Evolutionary conservation across 2,888 invertebrate genomes (phyloP).

Genomic region (Dexiosoma caninum): DNA sequence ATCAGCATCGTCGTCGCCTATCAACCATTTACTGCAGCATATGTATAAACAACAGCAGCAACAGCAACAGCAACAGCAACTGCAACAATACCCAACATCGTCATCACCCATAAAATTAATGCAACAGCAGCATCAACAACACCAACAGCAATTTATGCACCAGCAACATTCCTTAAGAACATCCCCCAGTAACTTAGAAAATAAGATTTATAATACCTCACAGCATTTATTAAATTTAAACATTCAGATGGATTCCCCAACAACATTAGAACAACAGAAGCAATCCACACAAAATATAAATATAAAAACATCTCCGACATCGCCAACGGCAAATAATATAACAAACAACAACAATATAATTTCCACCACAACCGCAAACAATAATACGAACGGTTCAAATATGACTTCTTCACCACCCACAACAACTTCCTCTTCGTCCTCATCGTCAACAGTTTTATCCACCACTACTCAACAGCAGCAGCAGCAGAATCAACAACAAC

Average conservation of each 20-base stretch:
- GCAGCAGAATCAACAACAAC: slow-evolving; percentile 68
- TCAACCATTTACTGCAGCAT: slow-evolving; percentile 48
- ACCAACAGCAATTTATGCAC: slow-evolving; percentile 61
- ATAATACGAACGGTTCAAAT: slow-evolving; percentile 61
- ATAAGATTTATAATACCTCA: slow-evolving; percentile 65
- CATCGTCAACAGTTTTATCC: slow-evolving; percentile 46
- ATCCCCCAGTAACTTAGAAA: slow-evolving; percentile 63
- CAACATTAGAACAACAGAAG: slow-evolving; percentile 63
- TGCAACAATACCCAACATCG: slow-evolving; percentile 65
- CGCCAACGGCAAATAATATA: slow-evolving; percentile 56
- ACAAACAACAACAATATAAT: slow-evolving; percentile 48
- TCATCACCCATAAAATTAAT: slow-evolving; percentile 67
- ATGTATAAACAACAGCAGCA: slow-evolving; percentile 51
- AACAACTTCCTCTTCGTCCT: slow-evolving; percentile 50
- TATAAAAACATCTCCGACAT: slow-evolving; percentile 35
- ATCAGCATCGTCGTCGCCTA: slow-evolving; percentile 53
- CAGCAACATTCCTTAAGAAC: slow-evolving; percentile 68
- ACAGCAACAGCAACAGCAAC: slow-evolving; percentile 54
- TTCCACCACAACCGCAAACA: slow-evolving; percentile 31
- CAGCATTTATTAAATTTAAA: slow-evolving; percentile 63
- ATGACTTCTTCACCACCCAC: slow-evolving; percentile 64
- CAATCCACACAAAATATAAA: slow-evolving; percentile 48
- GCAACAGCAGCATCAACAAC: slow-evolving; percentile 65
- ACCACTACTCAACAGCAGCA: slow-evolving; percentile 62
- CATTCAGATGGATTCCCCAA: slow-evolving; percentile 66